Evolutionary conservation across 2,113 vertebrate genomes (phyloP).

Genomic region (chimpanzee (Pan troglodytes)): NHGRI_mPanTro3-v2.1_pri NC_072411.2:134277001-134277500

Average conservation of each 20-base stretch:
- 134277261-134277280: not conserved
- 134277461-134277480: not conserved
- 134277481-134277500: not conserved
- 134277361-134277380: not conserved
- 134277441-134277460: not conserved
- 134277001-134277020: not conserved
- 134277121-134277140: not conserved
- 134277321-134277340: not conserved
- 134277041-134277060: not conserved
- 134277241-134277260: not conserved
- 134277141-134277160: not conserved
- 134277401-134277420: not conserved
- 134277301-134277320: not conserved
- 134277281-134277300: not conserved
- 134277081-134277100: not conserved
- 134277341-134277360: not conserved
- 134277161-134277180: not conserved
- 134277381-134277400: not conserved
- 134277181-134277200: not conserved
- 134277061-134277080: not conserved
- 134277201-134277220: not conserved
- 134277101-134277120: not conserved
- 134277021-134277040: not conserved
- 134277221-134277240: not conserved
- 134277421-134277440: not conserved